Evolutionary conservation across 2,888 invertebrate species (phyloP), one percentile per base, ranked within the genome.

Genomic region (Eilema caniola): DNA sequence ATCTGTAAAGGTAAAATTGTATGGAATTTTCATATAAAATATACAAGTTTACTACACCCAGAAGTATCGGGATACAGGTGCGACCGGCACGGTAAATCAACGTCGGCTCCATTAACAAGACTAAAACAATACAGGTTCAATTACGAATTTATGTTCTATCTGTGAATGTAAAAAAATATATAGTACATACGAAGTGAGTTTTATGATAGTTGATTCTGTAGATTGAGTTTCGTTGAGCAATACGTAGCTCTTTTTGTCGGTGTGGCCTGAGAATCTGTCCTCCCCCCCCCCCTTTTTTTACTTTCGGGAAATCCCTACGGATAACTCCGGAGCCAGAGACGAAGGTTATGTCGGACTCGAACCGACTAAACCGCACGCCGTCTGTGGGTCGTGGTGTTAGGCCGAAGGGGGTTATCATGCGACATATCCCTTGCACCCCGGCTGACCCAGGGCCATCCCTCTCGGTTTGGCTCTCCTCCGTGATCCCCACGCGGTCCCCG

Each of bases 31-130:
- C 69, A 41, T 71, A 66, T 65, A 72, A 78, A 41, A 77, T 72
- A 75, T 77, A 79, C 74, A 79, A 74, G 72, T 79, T 81, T 75
- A 79, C 69, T 81, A 79, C 75, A 69, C 73, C 69, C 78, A 76
- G 37, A 65, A 59, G 79, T 75, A 79, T 79, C 77, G 78, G 75
- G 75, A 76, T 78, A 84, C 83, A 86, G 85, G 86, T 86, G 85
- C 75, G 83, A 76, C 74, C 67, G 70, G 61, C 41, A 72, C 82
- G 70, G 80, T 86, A 85, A 84, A 86, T 86, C 86, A 86, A 80
- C 64, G 81, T 81, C 77, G 75, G 66, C 78, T 79, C 76, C 78
- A 74, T 84, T 81, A 71, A 78, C 80, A 73, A 76, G 66, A 79
- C 75, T 77, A 76, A 82, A 84, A 82, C 79, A 85, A 84, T 77